A percentile compares a stretch with the other conserved stretches of the same genome.
Conservation (phyloP, 2,797 vertebrate species). For the Peromyscus nudipes region DNA sequence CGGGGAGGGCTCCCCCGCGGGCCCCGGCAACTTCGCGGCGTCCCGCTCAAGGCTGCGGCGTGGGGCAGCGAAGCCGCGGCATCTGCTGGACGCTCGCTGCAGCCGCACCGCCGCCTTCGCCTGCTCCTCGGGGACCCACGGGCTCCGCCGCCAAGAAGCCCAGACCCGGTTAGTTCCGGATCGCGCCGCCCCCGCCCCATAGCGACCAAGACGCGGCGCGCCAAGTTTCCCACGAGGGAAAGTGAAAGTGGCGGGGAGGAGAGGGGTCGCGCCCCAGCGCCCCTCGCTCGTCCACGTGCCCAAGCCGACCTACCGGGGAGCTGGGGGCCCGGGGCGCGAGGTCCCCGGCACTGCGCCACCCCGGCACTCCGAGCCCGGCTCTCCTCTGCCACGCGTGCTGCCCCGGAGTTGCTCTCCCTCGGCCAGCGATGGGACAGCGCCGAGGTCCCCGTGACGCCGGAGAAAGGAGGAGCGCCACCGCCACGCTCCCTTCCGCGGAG, state of each 20-base stretch:
- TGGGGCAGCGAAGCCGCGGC: conserved; percentile 2
- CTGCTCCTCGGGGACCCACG: not conserved
- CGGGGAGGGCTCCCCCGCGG: not conserved
- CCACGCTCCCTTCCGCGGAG: conserved; percentile 54
- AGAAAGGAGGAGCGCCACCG: conserved; percentile 63
- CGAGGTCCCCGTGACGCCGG: conserved; percentile 75
- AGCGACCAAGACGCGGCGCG: not conserved
- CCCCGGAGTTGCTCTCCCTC: not conserved
- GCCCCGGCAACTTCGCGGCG: conserved; percentile 27
- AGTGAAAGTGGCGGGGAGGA: conserved; percentile 45
- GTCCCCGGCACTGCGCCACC: not conserved
- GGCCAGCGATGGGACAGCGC: conserved; percentile 23
- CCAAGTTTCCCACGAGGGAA: conserved; percentile 29
- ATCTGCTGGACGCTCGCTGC: not conserved
- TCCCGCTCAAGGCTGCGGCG: not conserved
- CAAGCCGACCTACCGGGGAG: conserved; percentile 69
- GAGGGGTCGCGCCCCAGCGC: not conserved
- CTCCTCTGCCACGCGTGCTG: not conserved
- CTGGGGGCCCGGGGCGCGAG: not conserved
- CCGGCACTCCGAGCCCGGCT: not conserved
- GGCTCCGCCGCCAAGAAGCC: not conserved
- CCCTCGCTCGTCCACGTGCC: not conserved
- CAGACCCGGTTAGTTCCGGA: not conserved
- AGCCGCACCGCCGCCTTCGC: not conserved
- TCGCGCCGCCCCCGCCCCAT: not conserved